Evolutionary conservation across 2,888 invertebrate genomes (phyloP).

Genomic region (Antitype chi): DNA sequence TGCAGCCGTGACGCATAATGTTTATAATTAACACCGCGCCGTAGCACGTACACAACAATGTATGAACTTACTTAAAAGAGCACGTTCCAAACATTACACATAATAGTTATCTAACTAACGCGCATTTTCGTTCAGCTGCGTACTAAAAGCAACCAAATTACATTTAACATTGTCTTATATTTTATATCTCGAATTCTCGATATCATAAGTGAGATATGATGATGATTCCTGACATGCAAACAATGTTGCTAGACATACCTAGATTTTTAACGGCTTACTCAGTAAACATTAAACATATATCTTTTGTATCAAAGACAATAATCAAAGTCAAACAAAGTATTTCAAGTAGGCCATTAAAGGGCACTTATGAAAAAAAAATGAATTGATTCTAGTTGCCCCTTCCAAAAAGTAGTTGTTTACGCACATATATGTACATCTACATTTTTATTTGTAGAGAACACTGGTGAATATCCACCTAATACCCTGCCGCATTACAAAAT

Average conservation of each 20-base stretch:
- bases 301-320: no score
- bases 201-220: slow-evolving; percentile 8
- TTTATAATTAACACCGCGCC: slow-evolving; percentile 26
- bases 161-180: background rate
- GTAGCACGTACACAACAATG: slow-evolving; percentile 36
- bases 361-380: no score
- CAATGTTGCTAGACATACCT: background rate
- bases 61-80: slow-evolving; percentile 32
- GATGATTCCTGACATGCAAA: background rate
- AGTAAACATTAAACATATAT: background rate
- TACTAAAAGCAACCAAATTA: slow-evolving; percentile 5
- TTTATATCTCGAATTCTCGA: background rate
- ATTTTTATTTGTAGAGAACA: no score
- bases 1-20: slow-evolving; percentile 40
- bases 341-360: no score
- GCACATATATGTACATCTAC: no score
- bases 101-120: slow-evolving; percentile 18
- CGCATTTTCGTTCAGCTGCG: slow-evolving; percentile 35
- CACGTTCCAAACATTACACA: slow-evolving; percentile 37
- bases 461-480: no score
- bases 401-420: no score
- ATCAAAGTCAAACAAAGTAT: no score
- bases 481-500: no score
- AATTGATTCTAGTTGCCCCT: no score
- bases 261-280: background rate